Evolutionary conservation across 2,888 invertebrate species (phyloP).

Genomic region (Bimastos eiseni): DNA sequence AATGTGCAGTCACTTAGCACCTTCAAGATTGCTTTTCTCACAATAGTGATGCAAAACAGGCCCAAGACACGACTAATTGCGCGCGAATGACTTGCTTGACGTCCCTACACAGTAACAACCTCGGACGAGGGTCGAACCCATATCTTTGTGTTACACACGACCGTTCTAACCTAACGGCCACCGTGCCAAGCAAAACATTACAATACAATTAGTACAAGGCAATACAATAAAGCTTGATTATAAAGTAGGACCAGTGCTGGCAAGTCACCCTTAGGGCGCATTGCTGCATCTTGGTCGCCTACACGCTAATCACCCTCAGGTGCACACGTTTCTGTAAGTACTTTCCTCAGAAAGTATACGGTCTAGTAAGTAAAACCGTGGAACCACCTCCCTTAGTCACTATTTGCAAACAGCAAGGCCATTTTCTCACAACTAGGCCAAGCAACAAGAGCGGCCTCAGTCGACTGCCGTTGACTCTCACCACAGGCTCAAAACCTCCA

Average conservation of each 20-base stretch:
- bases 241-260: not conserved
- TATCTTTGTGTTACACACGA: too few relatives aligned
- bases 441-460: not conserved
- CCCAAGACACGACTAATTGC: too few relatives aligned
- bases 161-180: too few relatives aligned
- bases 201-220: not conserved
- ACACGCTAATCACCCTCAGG: not conserved
- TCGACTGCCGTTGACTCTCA: not conserved
- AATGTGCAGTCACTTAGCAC: not conserved
- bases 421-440: not conserved
- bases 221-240: not conserved
- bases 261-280: not conserved
- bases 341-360: not conserved
- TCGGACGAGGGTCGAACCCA: too few relatives aligned
- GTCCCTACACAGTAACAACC: too few relatives aligned
- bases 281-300: not conserved
- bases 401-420: not conserved
- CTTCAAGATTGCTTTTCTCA: not conserved
- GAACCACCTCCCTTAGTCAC: not conserved
- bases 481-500: not conserved
- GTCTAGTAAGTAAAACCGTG: slow-evolving; percentile 4
- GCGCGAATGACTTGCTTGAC: too few relatives aligned
- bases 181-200: too few relatives aligned
- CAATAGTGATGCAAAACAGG: not conserved
- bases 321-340: not conserved